Percentiles rank a stretch among this genome's conserved stretches.
phyloP scores from a whole-genome alignment of 2,888 invertebrate species.

The Arrhopalites spinosus region DNA sequence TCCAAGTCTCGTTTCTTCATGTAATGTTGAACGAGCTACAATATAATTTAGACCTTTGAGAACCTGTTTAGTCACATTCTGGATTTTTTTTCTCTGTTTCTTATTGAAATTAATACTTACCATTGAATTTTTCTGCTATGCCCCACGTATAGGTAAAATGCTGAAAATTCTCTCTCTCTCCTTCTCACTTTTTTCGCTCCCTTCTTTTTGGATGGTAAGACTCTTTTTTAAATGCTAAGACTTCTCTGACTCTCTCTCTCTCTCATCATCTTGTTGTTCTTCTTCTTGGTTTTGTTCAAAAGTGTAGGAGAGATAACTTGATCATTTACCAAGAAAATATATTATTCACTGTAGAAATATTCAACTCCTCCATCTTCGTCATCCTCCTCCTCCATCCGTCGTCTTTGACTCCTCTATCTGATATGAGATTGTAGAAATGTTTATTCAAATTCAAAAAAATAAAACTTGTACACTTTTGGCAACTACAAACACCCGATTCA shows the following conservation, averaged over 20 bases:
- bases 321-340: constrained; percentile 21
- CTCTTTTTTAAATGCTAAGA: no score
- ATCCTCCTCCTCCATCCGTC: neutral
- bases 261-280: neutral
- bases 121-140: constrained; percentile 21
- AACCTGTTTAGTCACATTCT: constrained; percentile 40
- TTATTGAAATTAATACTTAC: constrained; percentile 35
- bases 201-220: constrained; percentile 8
- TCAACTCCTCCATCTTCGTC: neutral
- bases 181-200: neutral
- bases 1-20: neutral
- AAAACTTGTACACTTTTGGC: neutral
- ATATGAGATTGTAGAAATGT: no score
- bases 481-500: neutral
- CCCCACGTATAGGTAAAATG: neutral
- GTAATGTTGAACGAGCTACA: constrained; percentile 16
- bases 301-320: constrained; percentile 28
- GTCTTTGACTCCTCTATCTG: neutral
- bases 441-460: no score
- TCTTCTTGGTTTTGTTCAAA: no score
- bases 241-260: neutral
- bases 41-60: constrained; percentile 27
- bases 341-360: neutral
- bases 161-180: constrained; percentile 3
- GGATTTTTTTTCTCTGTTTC: constrained; percentile 33